Conservation (phyloP, 2,113 vertebrate species). For the Holacanthus passer region DNA sequence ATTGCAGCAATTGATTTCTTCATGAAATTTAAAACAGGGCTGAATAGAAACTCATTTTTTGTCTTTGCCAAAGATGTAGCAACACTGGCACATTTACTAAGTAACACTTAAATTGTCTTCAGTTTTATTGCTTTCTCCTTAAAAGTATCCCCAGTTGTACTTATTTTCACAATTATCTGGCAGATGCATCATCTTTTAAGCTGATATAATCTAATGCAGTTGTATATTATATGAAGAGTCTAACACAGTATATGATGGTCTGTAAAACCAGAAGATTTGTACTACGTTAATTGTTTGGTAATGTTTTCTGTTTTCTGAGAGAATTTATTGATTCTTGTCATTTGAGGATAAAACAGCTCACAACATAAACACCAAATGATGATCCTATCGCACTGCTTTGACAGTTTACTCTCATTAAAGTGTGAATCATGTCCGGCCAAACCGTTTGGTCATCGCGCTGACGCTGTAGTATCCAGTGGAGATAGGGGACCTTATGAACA, state of each 20-base stretch:
- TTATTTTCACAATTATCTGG: slow-evolving; percentile 38
- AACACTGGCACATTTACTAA: slow-evolving; percentile 13
- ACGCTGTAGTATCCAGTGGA: slow-evolving; percentile 35
- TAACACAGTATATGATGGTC: background rate
- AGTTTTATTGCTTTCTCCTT: slow-evolving; percentile 31
- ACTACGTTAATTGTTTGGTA: background rate
- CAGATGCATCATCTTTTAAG: slow-evolving; percentile 23
- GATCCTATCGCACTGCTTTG: slow-evolving; percentile 38
- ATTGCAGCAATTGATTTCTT: background rate
- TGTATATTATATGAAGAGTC: slow-evolving; percentile 12
- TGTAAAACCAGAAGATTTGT: background rate
- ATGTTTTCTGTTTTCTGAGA: slow-evolving; percentile 16
- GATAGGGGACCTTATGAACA: slow-evolving; percentile 61
- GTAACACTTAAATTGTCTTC: slow-evolving; percentile 9
- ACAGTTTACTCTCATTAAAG: slow-evolving; percentile 41
- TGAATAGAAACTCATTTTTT: background rate
- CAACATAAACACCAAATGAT: slow-evolving; percentile 49
- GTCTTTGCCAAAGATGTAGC: slow-evolving; percentile 35
- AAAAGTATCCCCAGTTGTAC: slow-evolving; percentile 43
- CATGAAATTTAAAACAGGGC: slow-evolving; percentile 2
- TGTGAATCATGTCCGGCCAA: slow-evolving; percentile 47
- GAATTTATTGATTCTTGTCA: slow-evolving; percentile 2
- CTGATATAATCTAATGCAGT: background rate
- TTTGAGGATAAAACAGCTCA: slow-evolving; percentile 35
- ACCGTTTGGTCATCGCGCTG: slow-evolving; percentile 42